phyloP scores from a whole-genome alignment of 2,888 invertebrate species.

The Diarsia brunnea region DNA sequence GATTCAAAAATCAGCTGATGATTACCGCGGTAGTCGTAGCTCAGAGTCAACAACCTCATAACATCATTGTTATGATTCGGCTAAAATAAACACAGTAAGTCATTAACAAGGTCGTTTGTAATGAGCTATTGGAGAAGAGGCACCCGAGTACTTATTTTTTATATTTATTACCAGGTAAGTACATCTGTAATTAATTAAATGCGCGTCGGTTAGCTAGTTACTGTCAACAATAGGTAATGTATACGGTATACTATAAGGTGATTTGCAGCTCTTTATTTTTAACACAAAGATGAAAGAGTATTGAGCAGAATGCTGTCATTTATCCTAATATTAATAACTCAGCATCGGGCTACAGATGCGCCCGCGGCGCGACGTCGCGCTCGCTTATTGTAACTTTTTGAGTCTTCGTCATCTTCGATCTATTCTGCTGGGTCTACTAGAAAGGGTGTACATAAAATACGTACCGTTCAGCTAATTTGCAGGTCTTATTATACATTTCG shows the following conservation, averaged over 20 bases:
- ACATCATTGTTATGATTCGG: constrained; percentile 34
- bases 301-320: neutral
- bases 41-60: constrained; percentile 38
- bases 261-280: constrained; percentile 3
- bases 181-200: neutral
- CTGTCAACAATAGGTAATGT: neutral
- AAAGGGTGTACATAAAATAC: neutral
- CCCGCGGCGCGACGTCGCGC: neutral
- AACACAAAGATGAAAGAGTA: neutral
- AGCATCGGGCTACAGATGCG: neutral
- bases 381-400: neutral
- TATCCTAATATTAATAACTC: neutral
- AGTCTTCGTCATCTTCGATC: neutral
- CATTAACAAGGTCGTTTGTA: constrained; percentile 43
- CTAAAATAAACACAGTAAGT: constrained; percentile 36
- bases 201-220: neutral
- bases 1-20: neutral
- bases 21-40: neutral
- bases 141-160: neutral
- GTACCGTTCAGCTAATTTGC: neutral
- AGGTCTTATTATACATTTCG: neutral
- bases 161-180: neutral
- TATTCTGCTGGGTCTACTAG: neutral
- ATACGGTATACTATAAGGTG: neutral
- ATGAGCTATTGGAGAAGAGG: neutral